Evolutionary conservation across 2,113 vertebrate species (phyloP).

Genomic region (Laticauda laticaudata): DNA sequence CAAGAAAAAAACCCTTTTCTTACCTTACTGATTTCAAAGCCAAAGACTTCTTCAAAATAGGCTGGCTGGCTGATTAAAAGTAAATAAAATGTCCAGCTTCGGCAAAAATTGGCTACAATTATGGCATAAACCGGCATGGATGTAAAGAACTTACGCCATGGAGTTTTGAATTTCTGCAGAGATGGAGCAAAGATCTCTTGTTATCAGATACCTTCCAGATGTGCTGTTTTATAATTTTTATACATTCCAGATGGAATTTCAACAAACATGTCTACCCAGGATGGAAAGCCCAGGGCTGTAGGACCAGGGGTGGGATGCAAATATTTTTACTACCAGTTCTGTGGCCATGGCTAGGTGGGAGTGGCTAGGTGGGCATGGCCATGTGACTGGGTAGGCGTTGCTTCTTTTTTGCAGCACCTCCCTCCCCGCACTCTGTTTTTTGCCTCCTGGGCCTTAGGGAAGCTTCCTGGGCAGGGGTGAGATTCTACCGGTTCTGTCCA

Average conservation of each 20-base stretch:
- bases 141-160: constrained; percentile 87
- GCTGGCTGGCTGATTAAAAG: constrained; percentile 91
- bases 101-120: constrained; percentile 90
- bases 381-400: too few species aligned
- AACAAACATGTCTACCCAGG: background rate
- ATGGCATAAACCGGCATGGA: constrained; percentile 93
- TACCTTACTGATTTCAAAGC: constrained; percentile 93
- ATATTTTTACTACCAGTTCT: too few species aligned
- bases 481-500: too few species aligned
- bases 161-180: constrained; percentile 85
- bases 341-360: too few species aligned
- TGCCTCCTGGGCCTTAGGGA: too few species aligned
- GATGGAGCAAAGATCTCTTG: background rate
- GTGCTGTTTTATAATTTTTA: background rate
- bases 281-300: background rate
- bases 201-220: background rate
- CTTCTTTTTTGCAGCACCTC: too few species aligned
- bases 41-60: constrained; percentile 91
- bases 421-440: too few species aligned
- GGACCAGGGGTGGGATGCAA: background rate
- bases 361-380: too few species aligned
- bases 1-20: background rate
- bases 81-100: constrained; percentile 92
- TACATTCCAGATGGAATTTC: background rate
- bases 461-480: too few species aligned